Conservation (phyloP, 2,888 invertebrate genomes). For the Acrobasis repandana region DNA sequence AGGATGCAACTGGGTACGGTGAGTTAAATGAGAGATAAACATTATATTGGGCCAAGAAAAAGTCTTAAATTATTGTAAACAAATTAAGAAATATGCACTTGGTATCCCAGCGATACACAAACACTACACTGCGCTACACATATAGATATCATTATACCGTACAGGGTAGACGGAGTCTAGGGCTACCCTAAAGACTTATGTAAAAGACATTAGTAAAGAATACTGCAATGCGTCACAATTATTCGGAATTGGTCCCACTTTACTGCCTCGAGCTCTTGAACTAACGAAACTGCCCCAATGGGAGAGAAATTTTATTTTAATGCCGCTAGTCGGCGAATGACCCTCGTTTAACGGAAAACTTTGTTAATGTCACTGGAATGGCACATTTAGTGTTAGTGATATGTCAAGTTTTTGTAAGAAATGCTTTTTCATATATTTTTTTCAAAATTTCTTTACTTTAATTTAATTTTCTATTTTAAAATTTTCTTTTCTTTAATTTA, state of each 20-base stretch:
- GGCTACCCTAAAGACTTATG: background rate
- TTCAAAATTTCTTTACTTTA: background rate
- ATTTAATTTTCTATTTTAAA: background rate
- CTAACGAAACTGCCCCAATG: conserved; percentile 13
- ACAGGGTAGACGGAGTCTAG: too few species aligned
- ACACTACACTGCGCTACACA: too few species aligned
- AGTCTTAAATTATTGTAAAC: too few species aligned
- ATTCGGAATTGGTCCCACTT: conserved; percentile 3
- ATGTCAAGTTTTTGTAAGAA: background rate
- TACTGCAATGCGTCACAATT: conserved; percentile 17
- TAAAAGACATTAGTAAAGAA: conserved; percentile 3
- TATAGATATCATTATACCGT: too few species aligned
- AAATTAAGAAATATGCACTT: too few species aligned
- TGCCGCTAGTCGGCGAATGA: conserved; percentile 11
- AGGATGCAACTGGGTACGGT: too few species aligned
- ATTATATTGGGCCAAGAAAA: too few species aligned
- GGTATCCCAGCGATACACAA: too few species aligned
- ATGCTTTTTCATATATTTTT: too few species aligned
- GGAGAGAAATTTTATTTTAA: conserved; percentile 17
- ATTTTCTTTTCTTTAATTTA: too few species aligned
- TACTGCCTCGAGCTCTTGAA: conserved; percentile 3
- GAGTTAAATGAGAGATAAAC: too few species aligned
- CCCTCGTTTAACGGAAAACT: conserved; percentile 8
- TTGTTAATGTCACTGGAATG: conserved; percentile 3
- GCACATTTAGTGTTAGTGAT: conserved; percentile 2